phyloP scores from a whole-genome alignment of 2,797 vertebrate species.

The Ctenopoma kingsleyae region DNA sequence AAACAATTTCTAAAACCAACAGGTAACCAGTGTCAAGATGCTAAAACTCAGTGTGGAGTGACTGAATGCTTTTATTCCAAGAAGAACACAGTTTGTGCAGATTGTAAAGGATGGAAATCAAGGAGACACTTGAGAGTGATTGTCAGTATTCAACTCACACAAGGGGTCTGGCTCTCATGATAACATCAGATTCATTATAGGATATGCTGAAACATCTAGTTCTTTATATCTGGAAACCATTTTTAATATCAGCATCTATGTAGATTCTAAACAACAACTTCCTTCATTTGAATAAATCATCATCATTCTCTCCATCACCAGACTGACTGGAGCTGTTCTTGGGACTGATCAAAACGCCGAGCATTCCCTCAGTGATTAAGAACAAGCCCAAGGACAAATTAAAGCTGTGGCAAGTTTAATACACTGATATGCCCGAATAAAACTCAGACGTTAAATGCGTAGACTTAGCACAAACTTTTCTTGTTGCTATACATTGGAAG shows the following conservation, averaged over 20 bases:
- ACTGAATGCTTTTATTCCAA: neutral
- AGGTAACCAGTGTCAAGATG: conserved; percentile 15
- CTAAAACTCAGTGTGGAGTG: conserved; percentile 2
- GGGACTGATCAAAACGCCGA: conserved; percentile 37
- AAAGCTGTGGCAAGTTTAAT: conserved; percentile 1
- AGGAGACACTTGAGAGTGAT: neutral
- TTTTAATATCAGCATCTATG: conserved; percentile 27
- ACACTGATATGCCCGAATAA: conserved; percentile 3
- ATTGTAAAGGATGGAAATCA: neutral
- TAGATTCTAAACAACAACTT: conserved; percentile 19
- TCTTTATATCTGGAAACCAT: conserved; percentile 2
- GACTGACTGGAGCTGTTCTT: conserved; percentile 37
- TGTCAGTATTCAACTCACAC: neutral
- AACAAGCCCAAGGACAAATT: conserved; percentile 41
- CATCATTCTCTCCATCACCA: conserved; percentile 25
- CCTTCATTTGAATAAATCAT: conserved; percentile 46
- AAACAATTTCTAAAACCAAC: conserved; percentile 32
- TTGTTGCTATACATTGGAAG: neutral
- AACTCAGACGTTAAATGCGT: neutral
- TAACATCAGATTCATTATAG: neutral
- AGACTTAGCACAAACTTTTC: conserved; percentile 15
- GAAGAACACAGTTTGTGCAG: neutral
- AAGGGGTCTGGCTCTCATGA: neutral
- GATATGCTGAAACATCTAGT: neutral
- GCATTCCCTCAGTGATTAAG: conserved; percentile 9